These are phyloP conservation scores for Melanotaenia nigrans DNA, from an alignment of 2,797 vertebrate species.

Conservation along the genomic window DNA sequence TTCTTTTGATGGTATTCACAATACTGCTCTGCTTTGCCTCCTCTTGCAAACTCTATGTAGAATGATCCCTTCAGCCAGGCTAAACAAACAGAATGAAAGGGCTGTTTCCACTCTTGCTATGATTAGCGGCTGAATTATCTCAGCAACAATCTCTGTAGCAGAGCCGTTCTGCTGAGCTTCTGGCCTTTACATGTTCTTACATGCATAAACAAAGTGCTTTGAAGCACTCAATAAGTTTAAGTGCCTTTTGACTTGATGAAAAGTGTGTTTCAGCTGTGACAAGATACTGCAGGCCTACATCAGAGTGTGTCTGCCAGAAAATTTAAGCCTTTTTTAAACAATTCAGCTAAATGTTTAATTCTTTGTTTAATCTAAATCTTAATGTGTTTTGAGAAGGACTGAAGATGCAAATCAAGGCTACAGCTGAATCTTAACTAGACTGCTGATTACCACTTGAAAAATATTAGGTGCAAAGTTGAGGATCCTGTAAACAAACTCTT, in stretches of 20 bases:
- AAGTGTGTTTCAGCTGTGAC: constrained; percentile 4
- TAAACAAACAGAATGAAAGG: constrained; percentile 39
- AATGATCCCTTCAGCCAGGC: constrained; percentile 22
- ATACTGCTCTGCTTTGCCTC: neutral
- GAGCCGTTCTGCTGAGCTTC: too few relatives aligned
- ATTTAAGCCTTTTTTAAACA: neutral
- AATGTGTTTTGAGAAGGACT: constrained; percentile 13
- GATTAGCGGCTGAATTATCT: constrained; percentile 42
- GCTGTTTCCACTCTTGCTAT: constrained; percentile 31
- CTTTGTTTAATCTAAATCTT: constrained; percentile 1
- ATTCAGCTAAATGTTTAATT: neutral
- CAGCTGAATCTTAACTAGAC: constrained; percentile 36
- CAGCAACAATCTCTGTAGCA: constrained; percentile 16
- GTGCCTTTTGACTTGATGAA: neutral
- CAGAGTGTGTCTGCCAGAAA: constrained; percentile 1
- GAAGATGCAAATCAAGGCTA: constrained; percentile 27
- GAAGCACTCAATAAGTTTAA: constrained; percentile 26
- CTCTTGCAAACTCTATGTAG: neutral
- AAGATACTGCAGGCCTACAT: constrained; percentile 3
- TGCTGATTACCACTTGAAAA: constrained; percentile 35
- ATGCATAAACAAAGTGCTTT: constrained; percentile 22
- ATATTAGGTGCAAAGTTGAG: neutral
- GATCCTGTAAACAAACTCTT: constrained; percentile 17
- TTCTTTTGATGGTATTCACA: constrained; percentile 40
- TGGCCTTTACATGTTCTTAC: constrained; percentile 9